Percentiles rank a stretch among this genome's conserved stretches.
phyloP scores from a whole-genome alignment of 2,797 vertebrate species.

The Crocidura indochinensis region DNA sequence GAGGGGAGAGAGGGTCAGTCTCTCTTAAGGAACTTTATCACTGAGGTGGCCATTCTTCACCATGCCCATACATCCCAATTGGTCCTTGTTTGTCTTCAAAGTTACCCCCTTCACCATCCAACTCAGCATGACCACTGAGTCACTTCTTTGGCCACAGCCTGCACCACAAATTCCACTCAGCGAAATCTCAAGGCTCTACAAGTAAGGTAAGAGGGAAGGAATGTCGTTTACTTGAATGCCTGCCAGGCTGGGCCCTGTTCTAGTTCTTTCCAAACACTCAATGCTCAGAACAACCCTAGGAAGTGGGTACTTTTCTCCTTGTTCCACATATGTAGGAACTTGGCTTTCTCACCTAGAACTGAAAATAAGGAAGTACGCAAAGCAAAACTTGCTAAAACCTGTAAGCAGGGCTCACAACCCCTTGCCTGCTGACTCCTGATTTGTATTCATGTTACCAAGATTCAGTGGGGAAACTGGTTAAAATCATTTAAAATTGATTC shows the following conservation, averaged over 20 bases:
- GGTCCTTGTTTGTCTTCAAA: neutral
- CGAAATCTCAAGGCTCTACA: neutral
- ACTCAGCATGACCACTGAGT: rapidly evolving
- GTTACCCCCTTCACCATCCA: neutral
- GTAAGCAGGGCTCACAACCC: neutral
- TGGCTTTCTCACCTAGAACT: slow-evolving; percentile 38
- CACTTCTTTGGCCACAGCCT: neutral
- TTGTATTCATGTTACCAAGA: neutral
- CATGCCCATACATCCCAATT: neutral
- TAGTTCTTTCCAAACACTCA: slow-evolving; percentile 8
- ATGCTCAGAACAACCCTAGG: neutral
- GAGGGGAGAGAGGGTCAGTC: too few relatives aligned
- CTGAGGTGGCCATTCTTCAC: neutral
- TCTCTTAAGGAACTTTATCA: neutral
- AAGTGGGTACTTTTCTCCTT: neutral
- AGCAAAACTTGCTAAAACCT: neutral
- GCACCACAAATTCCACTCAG: neutral
- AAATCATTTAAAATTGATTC: too few relatives aligned
- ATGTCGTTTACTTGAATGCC: neutral
- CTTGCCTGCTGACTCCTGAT: neutral
- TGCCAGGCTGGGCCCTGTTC: neutral
- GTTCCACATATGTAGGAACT: neutral
- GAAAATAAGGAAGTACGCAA: slow-evolving; percentile 52
- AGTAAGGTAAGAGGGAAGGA: neutral
- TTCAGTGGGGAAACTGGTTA: neutral